These are phyloP conservation scores for Leucophenga maculata DNA, from an alignment of 2,888 invertebrate genomes.

Conservation along the genomic window DNA sequence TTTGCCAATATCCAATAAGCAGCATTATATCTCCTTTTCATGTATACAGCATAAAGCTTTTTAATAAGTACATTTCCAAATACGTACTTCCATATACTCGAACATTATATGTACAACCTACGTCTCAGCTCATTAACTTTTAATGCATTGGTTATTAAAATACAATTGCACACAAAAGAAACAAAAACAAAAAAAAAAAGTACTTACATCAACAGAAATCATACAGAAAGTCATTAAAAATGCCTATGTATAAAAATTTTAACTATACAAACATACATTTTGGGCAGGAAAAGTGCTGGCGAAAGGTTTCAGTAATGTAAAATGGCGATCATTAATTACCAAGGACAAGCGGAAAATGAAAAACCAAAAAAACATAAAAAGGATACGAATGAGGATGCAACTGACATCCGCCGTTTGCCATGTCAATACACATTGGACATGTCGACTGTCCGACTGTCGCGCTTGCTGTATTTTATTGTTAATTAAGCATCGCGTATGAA, in stretches of 20 bases:
- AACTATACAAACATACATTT: too few relatives aligned
- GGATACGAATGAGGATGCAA: too few relatives aligned
- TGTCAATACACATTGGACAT: not conserved
- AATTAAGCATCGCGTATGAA: not conserved
- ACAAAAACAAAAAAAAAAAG: conserved; percentile 6
- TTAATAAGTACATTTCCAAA: not conserved
- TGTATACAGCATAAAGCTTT: too few relatives aligned
- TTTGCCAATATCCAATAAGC: too few relatives aligned
- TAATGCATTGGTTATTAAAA: conserved; percentile 14
- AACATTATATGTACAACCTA: not conserved
- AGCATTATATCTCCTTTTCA: too few relatives aligned
- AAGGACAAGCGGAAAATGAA: conserved; percentile 13
- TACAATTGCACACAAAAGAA: not conserved
- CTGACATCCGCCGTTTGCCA: not conserved
- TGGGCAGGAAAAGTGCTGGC: too few relatives aligned
- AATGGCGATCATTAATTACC: conserved; percentile 12
- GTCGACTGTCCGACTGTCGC: too few relatives aligned
- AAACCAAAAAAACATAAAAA: not conserved
- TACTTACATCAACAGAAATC: too few relatives aligned
- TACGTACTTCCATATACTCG: not conserved
- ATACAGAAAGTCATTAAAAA: too few relatives aligned
- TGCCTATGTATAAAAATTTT: too few relatives aligned
- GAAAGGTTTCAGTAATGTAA: too few relatives aligned
- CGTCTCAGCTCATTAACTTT: conserved; percentile 18
- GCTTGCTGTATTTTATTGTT: not conserved